phyloP scores from a whole-genome alignment of 2,113 vertebrate species.

The Nicator chloris region DNA sequence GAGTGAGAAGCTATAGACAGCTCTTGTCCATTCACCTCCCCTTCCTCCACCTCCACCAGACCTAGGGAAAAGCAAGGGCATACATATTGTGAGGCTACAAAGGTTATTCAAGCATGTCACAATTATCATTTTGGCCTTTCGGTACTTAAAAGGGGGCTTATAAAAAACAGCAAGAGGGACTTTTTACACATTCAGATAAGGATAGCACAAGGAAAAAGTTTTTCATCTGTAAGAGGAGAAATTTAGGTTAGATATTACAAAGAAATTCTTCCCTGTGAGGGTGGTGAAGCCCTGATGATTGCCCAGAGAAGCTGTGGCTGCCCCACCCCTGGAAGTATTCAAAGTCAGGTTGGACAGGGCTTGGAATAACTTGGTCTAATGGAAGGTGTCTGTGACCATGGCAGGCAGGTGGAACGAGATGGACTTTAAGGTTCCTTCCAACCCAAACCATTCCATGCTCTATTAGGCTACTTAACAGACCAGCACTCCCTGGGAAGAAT shows the following conservation, averaged over 20 bases:
- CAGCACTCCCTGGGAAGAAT: background rate
- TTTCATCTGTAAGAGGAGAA: background rate
- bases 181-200: background rate
- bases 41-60: constrained; percentile 95
- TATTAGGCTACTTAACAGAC: background rate
- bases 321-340: background rate
- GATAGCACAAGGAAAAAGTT: background rate
- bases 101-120: background rate
- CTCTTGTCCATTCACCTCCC: constrained; percentile 83
- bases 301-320: background rate
- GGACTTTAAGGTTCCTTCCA: background rate
- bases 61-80: constrained; percentile 68
- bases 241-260: background rate
- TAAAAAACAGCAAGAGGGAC: background rate
- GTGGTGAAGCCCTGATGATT: background rate
- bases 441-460: background rate
- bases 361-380: background rate
- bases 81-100: background rate
- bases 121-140: background rate
- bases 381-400: background rate
- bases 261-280: background rate
- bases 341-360: background rate
- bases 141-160: background rate
- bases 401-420: background rate
- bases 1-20: constrained; percentile 80